A percentile compares a stretch with the other conserved stretches of the same genome.
Evolutionary conservation across 37 sponge, comb jelly and placozoan genomes (phyloP).

Genomic region (Haliclona indistincta): DNA sequence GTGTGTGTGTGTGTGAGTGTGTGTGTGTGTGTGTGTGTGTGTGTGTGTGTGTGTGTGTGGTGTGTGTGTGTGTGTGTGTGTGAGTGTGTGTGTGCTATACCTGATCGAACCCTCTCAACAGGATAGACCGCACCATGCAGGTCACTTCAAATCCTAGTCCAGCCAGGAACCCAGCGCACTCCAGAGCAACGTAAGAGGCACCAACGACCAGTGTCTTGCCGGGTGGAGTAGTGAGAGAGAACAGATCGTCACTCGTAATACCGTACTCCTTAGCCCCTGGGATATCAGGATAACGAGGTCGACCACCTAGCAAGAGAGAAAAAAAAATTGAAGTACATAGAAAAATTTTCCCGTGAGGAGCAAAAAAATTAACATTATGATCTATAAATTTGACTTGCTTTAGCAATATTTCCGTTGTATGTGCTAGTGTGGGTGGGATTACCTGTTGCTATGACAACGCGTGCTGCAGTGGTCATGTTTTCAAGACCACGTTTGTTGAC

Average conservation of each 20-base stretch:
- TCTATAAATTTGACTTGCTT: too few species aligned
- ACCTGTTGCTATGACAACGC: constrained; percentile 89
- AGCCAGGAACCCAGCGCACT: constrained; percentile 98
- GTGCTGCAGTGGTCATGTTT: constrained; percentile 63
- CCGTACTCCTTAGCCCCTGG: constrained; percentile 94
- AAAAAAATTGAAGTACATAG: background rate
- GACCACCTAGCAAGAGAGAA: constrained; percentile 54
- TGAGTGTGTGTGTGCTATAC: constrained; percentile 20
- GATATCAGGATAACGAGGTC: constrained; percentile 93
- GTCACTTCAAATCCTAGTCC: constrained; percentile 89
- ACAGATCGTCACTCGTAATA: constrained; percentile 98
- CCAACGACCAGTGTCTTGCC: constrained; percentile 96
- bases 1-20: background rate
- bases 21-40: background rate
- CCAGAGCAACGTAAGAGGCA: constrained; percentile 98
- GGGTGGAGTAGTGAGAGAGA: constrained; percentile 82
- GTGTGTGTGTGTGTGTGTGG: too few species aligned
- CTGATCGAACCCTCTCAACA: constrained; percentile 97
- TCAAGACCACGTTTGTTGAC: constrained; percentile 84
- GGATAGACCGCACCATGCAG: constrained; percentile 94
- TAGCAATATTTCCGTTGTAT: too few species aligned
- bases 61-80: too few species aligned
- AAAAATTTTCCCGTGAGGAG: background rate
- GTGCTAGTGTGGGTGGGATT: too few species aligned
- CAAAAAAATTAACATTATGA: too few species aligned